Percentiles rank a stretch among this genome's conserved stretches.
These are phyloP conservation scores for Isichthys henryi DNA, from an alignment of 2,113 vertebrate genomes.

Conservation along the genomic window DNA sequence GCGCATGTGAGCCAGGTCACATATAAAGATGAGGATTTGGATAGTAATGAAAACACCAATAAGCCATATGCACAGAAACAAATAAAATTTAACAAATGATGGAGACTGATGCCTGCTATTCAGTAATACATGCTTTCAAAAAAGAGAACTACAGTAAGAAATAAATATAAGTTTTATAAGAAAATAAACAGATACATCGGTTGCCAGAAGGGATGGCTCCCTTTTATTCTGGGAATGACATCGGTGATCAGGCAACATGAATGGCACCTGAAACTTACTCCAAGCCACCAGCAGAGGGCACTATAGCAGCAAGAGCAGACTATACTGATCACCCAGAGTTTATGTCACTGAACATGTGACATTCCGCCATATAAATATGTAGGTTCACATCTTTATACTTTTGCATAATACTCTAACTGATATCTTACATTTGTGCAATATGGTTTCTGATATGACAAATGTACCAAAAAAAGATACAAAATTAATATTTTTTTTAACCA, in stretches of 20 bases:
- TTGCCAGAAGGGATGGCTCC: not conserved
- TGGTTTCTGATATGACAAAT: not conserved
- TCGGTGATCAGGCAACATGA: not conserved
- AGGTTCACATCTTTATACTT: not conserved
- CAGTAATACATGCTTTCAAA: slow-evolving; percentile 59
- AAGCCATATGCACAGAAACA: slow-evolving; percentile 70
- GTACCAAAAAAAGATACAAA: not conserved
- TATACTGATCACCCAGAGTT: not conserved
- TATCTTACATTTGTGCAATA: not conserved
- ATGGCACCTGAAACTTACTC: not conserved
- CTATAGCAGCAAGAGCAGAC: not conserved
- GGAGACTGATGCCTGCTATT: slow-evolving; percentile 75
- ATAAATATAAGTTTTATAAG: slow-evolving; percentile 25
- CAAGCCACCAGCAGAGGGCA: not conserved
- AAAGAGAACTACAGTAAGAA: slow-evolving; percentile 52
- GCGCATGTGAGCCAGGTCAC: slow-evolving; percentile 52
- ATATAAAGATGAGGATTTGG: slow-evolving; percentile 65
- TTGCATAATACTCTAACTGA: not conserved
- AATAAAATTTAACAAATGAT: slow-evolving; percentile 66
- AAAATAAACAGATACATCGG: not conserved
- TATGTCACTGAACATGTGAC: not conserved
- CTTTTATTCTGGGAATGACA: not conserved
- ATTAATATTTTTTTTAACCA: not conserved
- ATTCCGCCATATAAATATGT: not conserved
- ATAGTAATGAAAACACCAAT: slow-evolving; percentile 75